phyloP scores from a whole-genome alignment of 2,797 vertebrate species.

The Crocodylus rhombifer region DNA sequence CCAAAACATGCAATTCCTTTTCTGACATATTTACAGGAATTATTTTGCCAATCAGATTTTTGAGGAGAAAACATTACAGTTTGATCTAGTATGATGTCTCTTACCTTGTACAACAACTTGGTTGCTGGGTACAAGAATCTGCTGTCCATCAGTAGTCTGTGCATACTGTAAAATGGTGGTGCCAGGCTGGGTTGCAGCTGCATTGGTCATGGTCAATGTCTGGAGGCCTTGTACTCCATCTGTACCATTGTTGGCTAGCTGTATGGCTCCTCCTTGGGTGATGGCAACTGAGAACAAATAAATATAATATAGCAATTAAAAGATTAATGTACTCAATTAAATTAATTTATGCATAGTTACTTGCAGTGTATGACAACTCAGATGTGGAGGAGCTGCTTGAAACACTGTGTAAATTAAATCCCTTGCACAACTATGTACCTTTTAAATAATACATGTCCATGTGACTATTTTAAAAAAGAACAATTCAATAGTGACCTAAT shows the following conservation, averaged over 20 bases:
- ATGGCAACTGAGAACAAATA: slow-evolving; percentile 91
- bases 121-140: slow-evolving; percentile 98
- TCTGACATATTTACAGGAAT: slow-evolving; percentile 8
- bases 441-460: background rate
- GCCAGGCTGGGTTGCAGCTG: slow-evolving; percentile 89
- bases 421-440: background rate
- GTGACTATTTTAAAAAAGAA: background rate
- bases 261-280: slow-evolving; percentile 98
- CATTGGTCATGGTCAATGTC: slow-evolving; percentile 96
- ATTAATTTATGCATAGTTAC: background rate
- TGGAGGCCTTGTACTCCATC: slow-evolving; percentile 97
- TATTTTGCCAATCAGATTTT: background rate
- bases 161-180: slow-evolving; percentile 98
- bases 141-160: slow-evolving; percentile 98
- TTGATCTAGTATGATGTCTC: slow-evolving; percentile 52
- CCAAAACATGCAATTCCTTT: slow-evolving; percentile 45
- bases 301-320: slow-evolving; percentile 56
- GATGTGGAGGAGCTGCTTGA: background rate
- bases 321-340: slow-evolving; percentile 38
- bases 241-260: slow-evolving; percentile 97
- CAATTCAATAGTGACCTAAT: background rate
- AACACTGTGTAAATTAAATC: background rate
- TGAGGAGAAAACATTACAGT: background rate
- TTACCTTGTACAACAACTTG: slow-evolving; percentile 99
- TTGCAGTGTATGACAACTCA: slow-evolving; percentile 36